Base-by-base conservation (phyloP, 92 coral and sea anemone species). In the Porites cylindrica region DNA sequence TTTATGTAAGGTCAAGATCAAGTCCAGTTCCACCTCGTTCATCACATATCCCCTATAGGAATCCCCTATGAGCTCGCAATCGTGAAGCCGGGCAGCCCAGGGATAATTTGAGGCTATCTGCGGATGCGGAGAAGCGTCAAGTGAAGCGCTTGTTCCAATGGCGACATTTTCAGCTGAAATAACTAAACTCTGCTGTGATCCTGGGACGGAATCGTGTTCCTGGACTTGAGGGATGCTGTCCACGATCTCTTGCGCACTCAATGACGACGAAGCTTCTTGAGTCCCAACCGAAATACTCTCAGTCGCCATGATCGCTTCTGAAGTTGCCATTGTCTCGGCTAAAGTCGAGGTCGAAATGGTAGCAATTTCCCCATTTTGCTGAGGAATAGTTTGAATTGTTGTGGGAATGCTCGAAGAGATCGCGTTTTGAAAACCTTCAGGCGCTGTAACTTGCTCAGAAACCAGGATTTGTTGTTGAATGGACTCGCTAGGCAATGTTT, bases 11-110 rank as follows among this genome's bases (percentile, higher is more conserved):
- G 97, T 95, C 47, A 97, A 66, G 43, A 97, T 89, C 88, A 92
- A 85, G 83, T 97, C 99, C 13, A 97, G 90, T 81, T 97, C 99
- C 17, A 94, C 96, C 74, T 97, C 99, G 38, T 89, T 93, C 62
- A 94, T 89, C 1, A 95, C 99, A 82, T 97, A 97, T 2, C 99
- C 99, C 65, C 99, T 91, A 80, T 97, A 97, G 11, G 97, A 96
- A 85, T 97, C 99, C 32, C 99, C 99, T 66, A 96, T 96, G 66
- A 94, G 93, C 80, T 96, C 99, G 60, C 99, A 95, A 73, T 92
- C 99, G 50, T 95, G 91, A 78, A 97, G 90, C 32, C 96, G 90
- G 8, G 93, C 96, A 50, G 99, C 99, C 99, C 99, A 97, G 14
- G 98, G 97, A 76, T 98, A 96, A 86, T 95, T 93, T 56, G 96